phyloP scores from a whole-genome alignment of 2,888 invertebrate genomes.

The Cheilosia vernalis region DNA sequence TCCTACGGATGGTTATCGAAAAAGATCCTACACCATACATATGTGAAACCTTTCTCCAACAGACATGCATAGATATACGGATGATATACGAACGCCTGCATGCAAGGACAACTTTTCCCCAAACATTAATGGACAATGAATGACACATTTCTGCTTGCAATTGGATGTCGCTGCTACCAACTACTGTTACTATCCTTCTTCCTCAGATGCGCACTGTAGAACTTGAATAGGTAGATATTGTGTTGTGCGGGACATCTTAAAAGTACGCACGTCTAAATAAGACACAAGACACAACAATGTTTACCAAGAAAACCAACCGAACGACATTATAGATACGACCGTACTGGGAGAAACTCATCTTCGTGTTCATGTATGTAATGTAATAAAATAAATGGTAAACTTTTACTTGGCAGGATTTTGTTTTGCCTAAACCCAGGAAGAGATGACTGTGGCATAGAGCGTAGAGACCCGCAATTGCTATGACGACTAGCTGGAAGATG shows the following conservation, averaged over 20 bases:
- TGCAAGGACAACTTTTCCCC: slow-evolving; percentile 42
- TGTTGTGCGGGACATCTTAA: background rate
- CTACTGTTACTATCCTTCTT: slow-evolving; percentile 14
- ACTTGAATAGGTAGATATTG: background rate
- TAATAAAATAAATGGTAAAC: slow-evolving; percentile 60
- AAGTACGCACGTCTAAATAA: slow-evolving; percentile 7
- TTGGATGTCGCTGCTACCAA: slow-evolving; percentile 2
- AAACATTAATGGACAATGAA: slow-evolving; percentile 66
- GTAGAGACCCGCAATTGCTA: slow-evolving; percentile 3
- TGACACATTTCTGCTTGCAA: slow-evolving; percentile 57
- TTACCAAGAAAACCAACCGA: slow-evolving; percentile 22
- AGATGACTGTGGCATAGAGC: background rate
- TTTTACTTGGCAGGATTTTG: slow-evolving; percentile 57
- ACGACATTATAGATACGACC: background rate
- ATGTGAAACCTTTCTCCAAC: slow-evolving; percentile 14
- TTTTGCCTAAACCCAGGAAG: slow-evolving; percentile 18
- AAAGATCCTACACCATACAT: background rate
- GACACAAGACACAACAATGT: slow-evolving; percentile 34
- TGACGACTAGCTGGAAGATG: slow-evolving; percentile 18
- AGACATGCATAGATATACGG: slow-evolving; percentile 2
- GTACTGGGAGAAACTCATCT: slow-evolving; percentile 9
- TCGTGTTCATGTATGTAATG: slow-evolving; percentile 13
- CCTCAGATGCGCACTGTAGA: background rate
- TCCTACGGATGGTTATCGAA: slow-evolving; percentile 33
- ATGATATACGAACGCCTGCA: background rate